Evolutionary conservation across 2,797 vertebrate genomes (phyloP), one percentile per base, ranked within the genome.

Genomic region (Pangasius krempfi): DNA sequence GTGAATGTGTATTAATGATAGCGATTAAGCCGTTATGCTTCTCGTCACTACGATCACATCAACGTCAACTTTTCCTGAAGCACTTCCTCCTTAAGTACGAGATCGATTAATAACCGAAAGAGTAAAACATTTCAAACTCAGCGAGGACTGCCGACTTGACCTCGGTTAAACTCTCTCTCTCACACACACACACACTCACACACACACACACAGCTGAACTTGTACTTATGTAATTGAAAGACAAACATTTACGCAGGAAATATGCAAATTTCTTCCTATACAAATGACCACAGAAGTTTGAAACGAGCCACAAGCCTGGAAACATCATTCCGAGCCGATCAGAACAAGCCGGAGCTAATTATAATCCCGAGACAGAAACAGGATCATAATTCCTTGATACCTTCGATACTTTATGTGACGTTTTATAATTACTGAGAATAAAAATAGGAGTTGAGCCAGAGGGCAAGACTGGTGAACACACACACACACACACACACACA

Each of bases 371-470:
- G 78, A 33, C 54, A 40, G 54, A 14, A 60, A 60, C 54, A 25
- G 20, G 22, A 27, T 44, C 58, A 37, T 44, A 40, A 70, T 9
- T 18, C 85, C 88, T 89, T 40, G 84, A 85, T 87, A 40, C 58
- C 6, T 44, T 44, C 44, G 44, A 79, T 90, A 50, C 78, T 88
- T 87, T 88, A 90, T 91, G 64, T 86, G 76, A 87, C 70, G 72
- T 87, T 90, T 82, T 50, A 89, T 88, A 87, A 90, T 88, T 87
- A 90, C 72, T 62, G 50, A 12, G 83, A 87, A 93, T 94, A 95
- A 93, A 95, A 95, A 96, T 95, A 95, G 94, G 87, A 85, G 37
- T 47, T 47, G 50, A 62, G 88, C 93, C 91, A 89, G 93, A 93
- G 93, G 94, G 91, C 92, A 92, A 83, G 80, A 90, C 91, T 89